Evolutionary conservation across 2,888 invertebrate species (phyloP), one percentile per base, ranked within the genome.

Genomic region (Sthenelais limicola): DNA sequence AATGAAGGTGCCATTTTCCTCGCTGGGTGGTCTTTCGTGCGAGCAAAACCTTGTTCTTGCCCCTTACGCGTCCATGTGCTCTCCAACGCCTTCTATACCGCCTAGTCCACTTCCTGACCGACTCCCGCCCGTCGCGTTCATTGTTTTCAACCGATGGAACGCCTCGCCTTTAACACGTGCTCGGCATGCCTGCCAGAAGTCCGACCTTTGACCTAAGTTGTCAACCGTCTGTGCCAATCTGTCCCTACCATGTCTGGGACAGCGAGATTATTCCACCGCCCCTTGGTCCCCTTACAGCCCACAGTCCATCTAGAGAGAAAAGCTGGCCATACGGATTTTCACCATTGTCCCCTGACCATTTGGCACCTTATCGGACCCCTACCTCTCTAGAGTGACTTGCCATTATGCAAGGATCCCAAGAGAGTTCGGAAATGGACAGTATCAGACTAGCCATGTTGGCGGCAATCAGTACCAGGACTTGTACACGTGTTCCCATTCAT

Each of bases 181-280:
- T 43, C 38, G 38, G 62, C 62, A n/a, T 35, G 62, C 38, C 38
- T 43, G 43, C n/a, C 38, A 62, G 38, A n/a, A 43, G 12, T 24
- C 24, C 18, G 62, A 5, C 62, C 62, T 62, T 35, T 62, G 62
- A 62, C 62, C 62, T 38, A n/a, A 21, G 38, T 35, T 62, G 62
- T 62, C 38, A 38, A 28, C 21, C 62, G 62, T 62, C 62, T 62
- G 62, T 38, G 38, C 35, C 35, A 15, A 24, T 62, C 62, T 62
- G 62, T 62, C 62, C 21, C 35, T 35, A 9, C 15, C 38, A 24
- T 51, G 21, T 35, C 35, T 62, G 62, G 24, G 33, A 62, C 62
- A 62, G 1, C 38, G 38, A 62, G 62, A 62, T 62, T 62, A 62
- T 62, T 24, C n/a, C 12, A 7, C n/a, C 26, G 35, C 62, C 38